Base-by-base conservation (phyloP, 2,888 invertebrate species). In the Cyclophora albipunctata region DNA sequence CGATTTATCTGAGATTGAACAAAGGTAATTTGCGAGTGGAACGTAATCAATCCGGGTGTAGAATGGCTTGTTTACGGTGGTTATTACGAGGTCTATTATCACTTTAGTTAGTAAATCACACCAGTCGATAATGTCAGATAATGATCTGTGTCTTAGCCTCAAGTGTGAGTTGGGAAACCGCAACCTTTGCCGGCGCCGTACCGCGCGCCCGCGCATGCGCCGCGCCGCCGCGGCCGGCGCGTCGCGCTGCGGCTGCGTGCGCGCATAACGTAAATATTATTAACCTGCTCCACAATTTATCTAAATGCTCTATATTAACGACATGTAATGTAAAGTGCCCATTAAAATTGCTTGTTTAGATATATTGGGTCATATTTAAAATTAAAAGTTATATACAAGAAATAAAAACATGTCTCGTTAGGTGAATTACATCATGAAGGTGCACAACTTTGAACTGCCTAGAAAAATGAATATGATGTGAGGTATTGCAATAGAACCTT, bases 81-180 rank as follows among this genome's bases (percentile, higher is more conserved):
- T 75, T 73, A 81, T 82, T 79, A 81, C 64, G 49, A 62, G 66
- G 63, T 69, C 74, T 71, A 82, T 83, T 83, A 84, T 79, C 78
- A 77, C 78, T 78, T 82, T 77, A 78, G 71, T 79, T 73, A 76
- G 74, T 81, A 78, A 81, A 83, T 83, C 78, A 78, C 69, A 71
- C 69, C 72, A 67, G 69, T 75, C 72, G 73, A 77, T 78, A 78
- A 74, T 80, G 67, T 77, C 72, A 69, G 78, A 81, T 83, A 80
- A 77, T 76, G 71, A 81, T 79, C 79, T 71, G 56, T 64, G 71
- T 69, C 64, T 71, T 66, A 69, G 75, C 69, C 69, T 71, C 75
- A 68, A 73, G 75, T 78, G 79, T 77, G 73, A 72, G 77, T 77
- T 78, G 78, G 65, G 66, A 71, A 76, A 78, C 79, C 74, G 71